phyloP scores from a whole-genome alignment of 64 coral and sea anemone species.

The Anthopleura sola region DNA sequence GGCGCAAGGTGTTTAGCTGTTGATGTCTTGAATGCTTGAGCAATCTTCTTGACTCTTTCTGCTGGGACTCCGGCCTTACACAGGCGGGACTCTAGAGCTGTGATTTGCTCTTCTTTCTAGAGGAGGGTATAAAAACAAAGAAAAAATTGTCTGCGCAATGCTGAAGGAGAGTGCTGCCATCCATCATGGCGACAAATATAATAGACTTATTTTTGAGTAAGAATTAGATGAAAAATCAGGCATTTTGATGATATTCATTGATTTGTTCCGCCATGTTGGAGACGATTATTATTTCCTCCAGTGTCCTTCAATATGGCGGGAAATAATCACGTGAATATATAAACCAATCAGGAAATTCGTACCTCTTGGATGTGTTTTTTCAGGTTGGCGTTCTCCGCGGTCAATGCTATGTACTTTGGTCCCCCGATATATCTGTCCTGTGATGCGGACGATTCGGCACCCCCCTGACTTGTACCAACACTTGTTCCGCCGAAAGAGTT shows the following conservation, averaged over 20 bases:
- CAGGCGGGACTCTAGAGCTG: constrained; percentile 24
- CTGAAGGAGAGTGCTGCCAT: too few relatives aligned
- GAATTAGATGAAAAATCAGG: neutral
- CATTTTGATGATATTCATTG: neutral
- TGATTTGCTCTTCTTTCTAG: constrained; percentile 49
- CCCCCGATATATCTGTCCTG: constrained; percentile 47
- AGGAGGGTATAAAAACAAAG: neutral
- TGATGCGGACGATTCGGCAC: constrained; percentile 48
- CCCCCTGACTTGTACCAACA: constrained; percentile 36
- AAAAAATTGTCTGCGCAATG: too few relatives aligned
- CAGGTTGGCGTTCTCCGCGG: constrained; percentile 68
- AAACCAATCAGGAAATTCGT: neutral
- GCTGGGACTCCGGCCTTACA: constrained; percentile 16
- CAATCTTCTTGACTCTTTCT: constrained; percentile 20
- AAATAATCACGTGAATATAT: too few relatives aligned
- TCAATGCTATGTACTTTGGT: constrained; percentile 56
- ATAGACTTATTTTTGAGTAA: too few relatives aligned
- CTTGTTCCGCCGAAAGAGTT: constrained; percentile 50
- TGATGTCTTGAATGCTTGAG: neutral
- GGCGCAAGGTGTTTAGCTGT: neutral
- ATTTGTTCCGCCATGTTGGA: too few relatives aligned
- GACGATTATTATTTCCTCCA: too few relatives aligned
- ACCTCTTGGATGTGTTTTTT: constrained; percentile 58
- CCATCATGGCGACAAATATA: too few relatives aligned
- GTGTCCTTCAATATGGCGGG: too few relatives aligned